Evolutionary conservation across 1,140 invertebrate species (phyloP).

Genomic region (Lucilia sericata): DNA sequence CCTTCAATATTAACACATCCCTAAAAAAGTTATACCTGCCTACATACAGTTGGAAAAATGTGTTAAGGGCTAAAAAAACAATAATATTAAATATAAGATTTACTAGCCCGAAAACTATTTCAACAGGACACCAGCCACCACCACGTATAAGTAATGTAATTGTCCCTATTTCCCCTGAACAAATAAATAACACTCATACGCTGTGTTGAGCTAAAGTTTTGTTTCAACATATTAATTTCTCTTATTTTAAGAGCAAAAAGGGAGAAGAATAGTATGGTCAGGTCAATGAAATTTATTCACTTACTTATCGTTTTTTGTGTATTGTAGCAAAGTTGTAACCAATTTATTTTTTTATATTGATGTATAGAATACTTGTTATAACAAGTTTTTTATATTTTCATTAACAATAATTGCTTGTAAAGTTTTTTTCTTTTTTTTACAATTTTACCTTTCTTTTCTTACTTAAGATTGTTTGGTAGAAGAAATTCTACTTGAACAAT

Average conservation of each 20-base stretch:
- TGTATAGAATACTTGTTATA: neutral
- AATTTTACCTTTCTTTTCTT: neutral
- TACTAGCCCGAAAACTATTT: no score
- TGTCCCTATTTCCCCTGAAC: neutral
- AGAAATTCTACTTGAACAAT: neutral
- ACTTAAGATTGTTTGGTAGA: neutral
- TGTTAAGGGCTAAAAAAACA: no score
- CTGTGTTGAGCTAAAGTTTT: neutral
- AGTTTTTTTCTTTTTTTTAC: neutral
- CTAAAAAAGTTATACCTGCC: no score
- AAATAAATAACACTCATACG: conserved; percentile 23
- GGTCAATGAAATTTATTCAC: neutral
- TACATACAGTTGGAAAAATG: no score
- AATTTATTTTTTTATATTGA: neutral
- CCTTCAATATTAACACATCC: no score
- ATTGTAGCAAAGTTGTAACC: neutral
- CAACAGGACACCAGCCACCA: no score
- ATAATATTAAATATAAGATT: no score
- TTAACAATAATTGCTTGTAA: neutral
- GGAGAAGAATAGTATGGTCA: neutral
- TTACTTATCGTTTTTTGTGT: neutral
- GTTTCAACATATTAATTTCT: neutral
- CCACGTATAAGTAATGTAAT: neutral
- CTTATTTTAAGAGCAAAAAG: neutral
- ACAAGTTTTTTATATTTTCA: neutral